These are phyloP conservation scores for Acromyrmex echinatior DNA, from an alignment of 1,140 invertebrate genomes.

Conservation along the genomic window DNA sequence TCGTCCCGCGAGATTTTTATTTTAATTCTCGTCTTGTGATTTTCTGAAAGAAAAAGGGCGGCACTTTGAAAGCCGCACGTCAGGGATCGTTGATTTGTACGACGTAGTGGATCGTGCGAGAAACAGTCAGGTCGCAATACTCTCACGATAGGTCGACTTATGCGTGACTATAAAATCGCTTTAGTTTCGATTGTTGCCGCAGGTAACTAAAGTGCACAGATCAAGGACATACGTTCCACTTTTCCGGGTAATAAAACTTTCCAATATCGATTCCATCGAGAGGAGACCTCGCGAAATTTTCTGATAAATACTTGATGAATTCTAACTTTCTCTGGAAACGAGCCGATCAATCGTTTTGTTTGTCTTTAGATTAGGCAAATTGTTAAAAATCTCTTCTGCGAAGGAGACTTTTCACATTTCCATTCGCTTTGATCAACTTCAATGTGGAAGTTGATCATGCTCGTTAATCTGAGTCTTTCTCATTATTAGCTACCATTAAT, in stretches of 20 bases:
- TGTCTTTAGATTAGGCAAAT: background rate
- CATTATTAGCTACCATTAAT: conserved; percentile 29
- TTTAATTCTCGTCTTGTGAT: conserved; percentile 11
- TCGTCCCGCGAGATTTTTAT: conserved; percentile 10
- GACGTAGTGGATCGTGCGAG: conserved; percentile 59
- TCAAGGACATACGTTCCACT: conserved; percentile 61
- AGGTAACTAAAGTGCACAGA: conserved; percentile 23
- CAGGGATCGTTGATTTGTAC: conserved; percentile 8
- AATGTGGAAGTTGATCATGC: background rate
- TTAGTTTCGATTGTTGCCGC: conserved; percentile 73
- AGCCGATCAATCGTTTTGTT: background rate
- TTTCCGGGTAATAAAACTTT: conserved; percentile 54
- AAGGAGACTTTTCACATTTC: background rate
- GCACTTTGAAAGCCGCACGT: conserved; percentile 22
- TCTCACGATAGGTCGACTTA: conserved; percentile 74
- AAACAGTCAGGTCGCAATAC: conserved; percentile 49
- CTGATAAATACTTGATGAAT: conserved; percentile 37
- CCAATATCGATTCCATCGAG: background rate
- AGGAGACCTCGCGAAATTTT: background rate
- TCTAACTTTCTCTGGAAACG: conserved; percentile 16
- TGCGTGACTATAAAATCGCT: conserved; percentile 80
- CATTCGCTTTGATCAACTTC: background rate
- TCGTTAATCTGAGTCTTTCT: conserved; percentile 1
- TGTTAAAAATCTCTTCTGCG: background rate
- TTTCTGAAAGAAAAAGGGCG: conserved; percentile 25